A percentile compares a stretch with the other conserved stretches of the same genome.
Conservation (phyloP, 2,113 vertebrate species). For the Lophotis ruficrista region DNA sequence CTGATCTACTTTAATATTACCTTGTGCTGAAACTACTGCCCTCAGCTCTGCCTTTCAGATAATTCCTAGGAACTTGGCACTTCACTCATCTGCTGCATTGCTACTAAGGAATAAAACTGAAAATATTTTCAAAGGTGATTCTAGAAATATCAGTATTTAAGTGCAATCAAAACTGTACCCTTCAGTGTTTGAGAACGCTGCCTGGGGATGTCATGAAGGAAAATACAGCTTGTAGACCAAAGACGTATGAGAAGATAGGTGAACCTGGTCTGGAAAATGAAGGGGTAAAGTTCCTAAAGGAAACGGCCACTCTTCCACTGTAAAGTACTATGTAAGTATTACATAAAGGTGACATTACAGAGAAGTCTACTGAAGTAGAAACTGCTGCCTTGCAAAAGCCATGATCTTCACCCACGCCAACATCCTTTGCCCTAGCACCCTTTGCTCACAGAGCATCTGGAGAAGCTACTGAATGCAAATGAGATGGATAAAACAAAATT, state of each 20-base stretch:
- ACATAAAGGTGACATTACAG: not conserved
- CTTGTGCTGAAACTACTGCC: not conserved
- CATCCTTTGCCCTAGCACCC: not conserved
- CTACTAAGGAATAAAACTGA: not conserved
- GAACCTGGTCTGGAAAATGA: not conserved
- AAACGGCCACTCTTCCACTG: not conserved
- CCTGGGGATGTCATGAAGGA: not conserved
- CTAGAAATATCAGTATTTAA: not conserved
- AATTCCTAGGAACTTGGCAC: not conserved
- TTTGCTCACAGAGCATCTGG: not conserved
- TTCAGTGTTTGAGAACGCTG: not conserved
- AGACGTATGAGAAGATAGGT: not conserved
- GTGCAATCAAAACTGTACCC: not conserved
- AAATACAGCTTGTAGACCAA: not conserved
- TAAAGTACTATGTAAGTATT: not conserved
- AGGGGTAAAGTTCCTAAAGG: not conserved
- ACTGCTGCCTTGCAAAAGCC: not conserved
- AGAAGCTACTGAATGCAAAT: conserved; percentile 50
- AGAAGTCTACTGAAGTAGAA: not conserved
- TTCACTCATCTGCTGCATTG: not conserved
- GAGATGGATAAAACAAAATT: conserved; percentile 62
- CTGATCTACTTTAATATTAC: not conserved
- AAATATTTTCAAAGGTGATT: not conserved
- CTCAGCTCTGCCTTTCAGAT: not conserved
- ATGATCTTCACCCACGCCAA: not conserved